Percentiles rank a stretch among this genome's conserved stretches.
phyloP scores from a whole-genome alignment of 92 coral and sea anemone species.

The Siderastrea radians region DNA sequence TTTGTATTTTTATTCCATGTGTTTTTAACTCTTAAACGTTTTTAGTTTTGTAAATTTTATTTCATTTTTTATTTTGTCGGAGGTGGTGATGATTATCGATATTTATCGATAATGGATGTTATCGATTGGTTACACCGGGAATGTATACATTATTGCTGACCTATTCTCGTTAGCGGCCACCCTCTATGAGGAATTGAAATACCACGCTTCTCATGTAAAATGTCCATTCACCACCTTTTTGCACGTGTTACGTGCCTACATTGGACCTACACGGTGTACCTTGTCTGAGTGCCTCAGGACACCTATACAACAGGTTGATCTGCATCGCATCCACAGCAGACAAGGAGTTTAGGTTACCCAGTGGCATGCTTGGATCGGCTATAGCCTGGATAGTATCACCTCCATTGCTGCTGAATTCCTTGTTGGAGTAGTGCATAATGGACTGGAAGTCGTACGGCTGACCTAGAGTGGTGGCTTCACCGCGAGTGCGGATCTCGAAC shows the following conservation, averaged over 20 bases:
- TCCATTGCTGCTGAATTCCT: conserved; percentile 89
- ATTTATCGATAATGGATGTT: too few relatives aligned
- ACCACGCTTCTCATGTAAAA: too few relatives aligned
- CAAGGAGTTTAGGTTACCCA: conserved; percentile 79
- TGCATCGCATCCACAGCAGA: conserved; percentile 88
- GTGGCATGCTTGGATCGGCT: conserved; percentile 85
- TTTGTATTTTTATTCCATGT: too few relatives aligned
- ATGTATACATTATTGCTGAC: too few relatives aligned
- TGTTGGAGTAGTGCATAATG: conserved; percentile 94
- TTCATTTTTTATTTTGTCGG: too few relatives aligned
- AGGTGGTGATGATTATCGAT: too few relatives aligned
- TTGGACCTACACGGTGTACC: conserved; percentile 30
- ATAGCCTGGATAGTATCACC: conserved; percentile 80
- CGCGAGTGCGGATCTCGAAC: conserved; percentile 62
- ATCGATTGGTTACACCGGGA: too few relatives aligned
- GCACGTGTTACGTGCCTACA: neutral
- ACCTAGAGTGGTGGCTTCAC: conserved; percentile 71
- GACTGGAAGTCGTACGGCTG: conserved; percentile 93
- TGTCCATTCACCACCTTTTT: too few relatives aligned
- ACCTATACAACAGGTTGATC: conserved; percentile 80
- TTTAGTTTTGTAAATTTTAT: too few relatives aligned
- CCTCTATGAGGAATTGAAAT: too few relatives aligned
- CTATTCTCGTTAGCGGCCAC: too few relatives aligned
- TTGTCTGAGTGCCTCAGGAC: conserved; percentile 71
- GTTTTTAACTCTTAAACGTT: too few relatives aligned